A percentile compares a stretch with the other conserved stretches of the same genome.
These are phyloP conservation scores for Orthosia gothica DNA, from an alignment of 2,888 invertebrate species.

Conservation along the genomic window DNA sequence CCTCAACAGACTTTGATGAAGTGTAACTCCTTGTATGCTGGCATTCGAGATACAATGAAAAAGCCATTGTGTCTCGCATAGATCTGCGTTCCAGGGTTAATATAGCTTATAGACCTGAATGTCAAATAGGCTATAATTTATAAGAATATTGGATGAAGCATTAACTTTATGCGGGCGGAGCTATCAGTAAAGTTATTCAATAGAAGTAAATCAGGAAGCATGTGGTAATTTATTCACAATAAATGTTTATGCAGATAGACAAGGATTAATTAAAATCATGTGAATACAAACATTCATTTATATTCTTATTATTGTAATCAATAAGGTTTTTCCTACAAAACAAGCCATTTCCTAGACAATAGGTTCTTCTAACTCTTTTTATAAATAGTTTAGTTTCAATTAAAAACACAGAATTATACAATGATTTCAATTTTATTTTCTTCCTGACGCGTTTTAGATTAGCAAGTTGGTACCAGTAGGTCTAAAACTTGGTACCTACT, in stretches of 20 bases:
- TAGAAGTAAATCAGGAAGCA: conserved; percentile 37
- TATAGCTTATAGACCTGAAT: too few relatives aligned
- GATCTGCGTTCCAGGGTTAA: too few relatives aligned
- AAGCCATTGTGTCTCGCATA: too few relatives aligned
- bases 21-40: too few relatives aligned
- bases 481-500: neutral
- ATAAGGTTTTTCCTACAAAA: conserved; percentile 3
- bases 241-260: conserved; percentile 28
- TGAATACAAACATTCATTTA: conserved; percentile 41
- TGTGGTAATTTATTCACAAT: conserved; percentile 35
- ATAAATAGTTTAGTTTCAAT: conserved; percentile 28
- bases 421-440: neutral
- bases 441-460: conserved; percentile 18
- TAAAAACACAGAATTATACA: neutral
- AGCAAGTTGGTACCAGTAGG: neutral
- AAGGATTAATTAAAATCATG: conserved; percentile 31
- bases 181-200: too few relatives aligned
- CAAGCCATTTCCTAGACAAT: conserved; percentile 23
- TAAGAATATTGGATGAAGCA: too few relatives aligned
- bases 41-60: too few relatives aligned
- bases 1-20: too few relatives aligned
- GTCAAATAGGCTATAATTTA: too few relatives aligned
- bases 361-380: conserved; percentile 18
- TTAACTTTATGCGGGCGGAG: too few relatives aligned
- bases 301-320: conserved; percentile 38